These are phyloP conservation scores for Spheniscus humboldti DNA, from an alignment of 2,797 vertebrate genomes.

Conservation along the genomic window DNA sequence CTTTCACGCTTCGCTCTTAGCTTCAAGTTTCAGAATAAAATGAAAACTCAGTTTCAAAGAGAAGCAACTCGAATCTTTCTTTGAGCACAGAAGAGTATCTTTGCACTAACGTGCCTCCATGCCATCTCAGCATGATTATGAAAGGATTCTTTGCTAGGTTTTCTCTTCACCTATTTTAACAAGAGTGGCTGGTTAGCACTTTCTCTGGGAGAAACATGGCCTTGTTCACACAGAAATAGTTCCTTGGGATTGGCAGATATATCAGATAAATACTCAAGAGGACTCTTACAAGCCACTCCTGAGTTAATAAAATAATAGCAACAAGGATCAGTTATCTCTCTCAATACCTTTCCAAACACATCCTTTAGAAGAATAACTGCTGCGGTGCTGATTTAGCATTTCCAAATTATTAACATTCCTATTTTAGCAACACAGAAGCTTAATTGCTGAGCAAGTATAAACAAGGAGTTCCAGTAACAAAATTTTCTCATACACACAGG, in stretches of 20 bases:
- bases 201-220: background rate
- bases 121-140: background rate
- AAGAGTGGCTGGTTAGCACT: background rate
- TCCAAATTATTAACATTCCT: slow-evolving; percentile 14
- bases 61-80: background rate
- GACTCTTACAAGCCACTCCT: background rate
- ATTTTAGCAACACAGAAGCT: background rate
- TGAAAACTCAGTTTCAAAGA: background rate
- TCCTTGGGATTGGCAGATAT: background rate
- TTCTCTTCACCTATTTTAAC: background rate
- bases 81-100: accelerated
- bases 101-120: accelerated
- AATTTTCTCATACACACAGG: background rate
- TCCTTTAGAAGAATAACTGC: background rate
- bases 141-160: background rate
- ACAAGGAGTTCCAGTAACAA: background rate
- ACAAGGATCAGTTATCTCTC: background rate
- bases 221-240: background rate
- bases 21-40: background rate
- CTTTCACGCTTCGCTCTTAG: background rate
- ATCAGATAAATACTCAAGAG: background rate
- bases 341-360: background rate
- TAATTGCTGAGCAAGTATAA: slow-evolving; percentile 28
- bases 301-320: background rate
- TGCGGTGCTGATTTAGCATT: background rate